Evolutionary conservation across 2,113 vertebrate species (phyloP).

Genomic region (Natator depressus): DNA sequence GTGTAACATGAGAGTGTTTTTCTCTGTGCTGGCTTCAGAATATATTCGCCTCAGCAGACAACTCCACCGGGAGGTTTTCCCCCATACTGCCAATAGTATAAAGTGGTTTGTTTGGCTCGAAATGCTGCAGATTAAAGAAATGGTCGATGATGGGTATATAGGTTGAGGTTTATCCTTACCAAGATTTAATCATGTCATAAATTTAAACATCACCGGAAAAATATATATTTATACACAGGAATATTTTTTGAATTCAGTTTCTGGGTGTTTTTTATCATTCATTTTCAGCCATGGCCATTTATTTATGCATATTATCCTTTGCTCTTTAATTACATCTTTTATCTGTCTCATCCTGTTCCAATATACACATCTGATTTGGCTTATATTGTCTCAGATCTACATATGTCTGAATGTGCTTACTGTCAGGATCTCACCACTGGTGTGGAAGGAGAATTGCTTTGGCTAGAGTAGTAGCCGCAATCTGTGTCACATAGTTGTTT

Average conservation of each 20-base stretch:
- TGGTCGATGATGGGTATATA: slow-evolving; percentile 15
- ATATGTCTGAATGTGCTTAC: background rate
- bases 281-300: slow-evolving; percentile 28
- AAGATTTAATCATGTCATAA: background rate
- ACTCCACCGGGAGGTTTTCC: background rate
- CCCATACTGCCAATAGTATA: background rate
- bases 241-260: slow-evolving; percentile 60
- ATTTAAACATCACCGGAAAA: slow-evolving; percentile 58
- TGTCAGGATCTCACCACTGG: slow-evolving; percentile 4
- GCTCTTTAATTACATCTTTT: slow-evolving; percentile 22
- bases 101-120: slow-evolving; percentile 40
- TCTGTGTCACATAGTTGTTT: background rate
- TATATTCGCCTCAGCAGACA: slow-evolving; percentile 8
- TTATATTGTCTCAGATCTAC: background rate
- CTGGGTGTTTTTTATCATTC: background rate
- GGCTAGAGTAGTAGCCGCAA: background rate
- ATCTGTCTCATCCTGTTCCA: background rate
- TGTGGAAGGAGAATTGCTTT: slow-evolving; percentile 12
- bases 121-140: slow-evolving; percentile 23
- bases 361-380: background rate
- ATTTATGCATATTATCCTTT: slow-evolving; percentile 40
- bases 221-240: slow-evolving; percentile 72
- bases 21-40: slow-evolving; percentile 26
- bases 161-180: slow-evolving; percentile 53
- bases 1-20: background rate